Conservation (phyloP, 2,888 invertebrate genomes). For the Philhelius pedissequus region DNA sequence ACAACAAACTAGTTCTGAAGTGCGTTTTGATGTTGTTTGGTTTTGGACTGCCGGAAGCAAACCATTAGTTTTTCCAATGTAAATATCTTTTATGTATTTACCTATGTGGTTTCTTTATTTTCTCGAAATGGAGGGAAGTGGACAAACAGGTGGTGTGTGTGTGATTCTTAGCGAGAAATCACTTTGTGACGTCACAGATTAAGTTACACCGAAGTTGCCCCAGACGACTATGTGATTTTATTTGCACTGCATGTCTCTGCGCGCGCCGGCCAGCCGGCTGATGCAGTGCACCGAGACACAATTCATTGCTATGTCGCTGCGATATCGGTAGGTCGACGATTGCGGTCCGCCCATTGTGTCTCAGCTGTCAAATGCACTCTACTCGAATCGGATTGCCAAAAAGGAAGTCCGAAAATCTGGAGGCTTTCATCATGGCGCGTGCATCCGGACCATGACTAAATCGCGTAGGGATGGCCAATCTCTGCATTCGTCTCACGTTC, state of each 20-base stretch:
- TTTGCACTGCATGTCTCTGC: not conserved
- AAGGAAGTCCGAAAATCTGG: constrained; percentile 62
- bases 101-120: not conserved
- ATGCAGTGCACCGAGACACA: no score
- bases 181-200: constrained; percentile 45
- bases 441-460: constrained; percentile 50
- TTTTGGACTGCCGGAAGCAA: constrained; percentile 56
- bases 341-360: constrained; percentile 43
- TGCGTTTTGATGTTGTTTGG: constrained; percentile 51
- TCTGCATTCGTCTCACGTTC: constrained; percentile 50
- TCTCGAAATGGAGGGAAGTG: constrained; percentile 21
- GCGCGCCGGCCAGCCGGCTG: no score
- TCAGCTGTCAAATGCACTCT: constrained; percentile 30
- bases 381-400: constrained; percentile 42
- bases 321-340: constrained; percentile 1
- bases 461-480: constrained; percentile 49
- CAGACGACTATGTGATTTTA: constrained; percentile 37
- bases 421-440: constrained; percentile 55
- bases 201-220: constrained; percentile 44
- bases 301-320: not conserved
- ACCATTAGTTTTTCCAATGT: constrained; percentile 36
- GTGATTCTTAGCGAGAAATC: constrained; percentile 14
- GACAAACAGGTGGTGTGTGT: constrained; percentile 54
- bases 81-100: constrained; percentile 15
- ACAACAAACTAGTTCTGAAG: constrained; percentile 46